Conservation (phyloP, 1,140 invertebrate genomes). For the Calliopsis andreniformis region DNA sequence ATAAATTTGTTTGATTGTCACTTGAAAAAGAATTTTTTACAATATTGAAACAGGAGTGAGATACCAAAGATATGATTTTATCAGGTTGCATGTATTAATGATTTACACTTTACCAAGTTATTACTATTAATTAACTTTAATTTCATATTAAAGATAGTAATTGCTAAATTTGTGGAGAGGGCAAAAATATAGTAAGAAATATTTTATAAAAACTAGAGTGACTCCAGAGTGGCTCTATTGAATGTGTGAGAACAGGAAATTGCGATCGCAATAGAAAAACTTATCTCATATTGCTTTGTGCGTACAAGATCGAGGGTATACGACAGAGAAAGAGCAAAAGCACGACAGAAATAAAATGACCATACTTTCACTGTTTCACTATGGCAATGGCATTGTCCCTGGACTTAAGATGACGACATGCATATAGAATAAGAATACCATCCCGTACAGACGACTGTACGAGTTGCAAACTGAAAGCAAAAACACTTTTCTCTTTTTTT, state of each 20-base stretch:
- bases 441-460: slow-evolving; percentile 30
- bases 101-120: no score
- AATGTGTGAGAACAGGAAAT: background rate
- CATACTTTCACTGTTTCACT: slow-evolving; percentile 80
- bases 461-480: slow-evolving; percentile 52
- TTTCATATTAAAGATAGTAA: no score
- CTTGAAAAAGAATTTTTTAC: no score
- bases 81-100: no score
- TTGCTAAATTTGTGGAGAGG: no score
- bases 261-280: slow-evolving; percentile 30
- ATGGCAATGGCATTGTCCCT: slow-evolving; percentile 81
- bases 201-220: no score
- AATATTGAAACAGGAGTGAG: no score
- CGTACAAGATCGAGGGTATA: slow-evolving; percentile 30
- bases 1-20: background rate
- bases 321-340: slow-evolving; percentile 49
- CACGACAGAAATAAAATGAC: slow-evolving; percentile 73
- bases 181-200: background rate
- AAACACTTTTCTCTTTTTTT: slow-evolving; percentile 59
- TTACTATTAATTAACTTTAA: no score
- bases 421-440: slow-evolving; percentile 68
- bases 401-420: slow-evolving; percentile 70
- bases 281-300: slow-evolving; percentile 4
- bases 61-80: no score
- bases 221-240: no score